A percentile compares a stretch with the other conserved stretches of the same genome.
phyloP scores from a whole-genome alignment of 2,797 vertebrate genomes.

The Poecile montanus region DNA sequence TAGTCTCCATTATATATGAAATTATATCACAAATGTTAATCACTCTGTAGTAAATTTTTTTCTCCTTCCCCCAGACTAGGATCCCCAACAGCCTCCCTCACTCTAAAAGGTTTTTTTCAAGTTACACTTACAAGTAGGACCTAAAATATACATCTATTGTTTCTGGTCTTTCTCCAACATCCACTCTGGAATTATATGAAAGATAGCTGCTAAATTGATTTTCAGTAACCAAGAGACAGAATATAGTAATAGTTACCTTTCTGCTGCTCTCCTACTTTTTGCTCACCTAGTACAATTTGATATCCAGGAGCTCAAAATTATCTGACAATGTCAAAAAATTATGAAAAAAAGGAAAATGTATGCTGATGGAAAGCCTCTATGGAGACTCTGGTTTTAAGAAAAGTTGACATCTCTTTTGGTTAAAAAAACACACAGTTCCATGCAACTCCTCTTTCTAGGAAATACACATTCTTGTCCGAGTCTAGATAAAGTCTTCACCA shows the following conservation, averaged over 20 bases:
- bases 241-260: not conserved
- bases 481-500: not conserved
- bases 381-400: not conserved
- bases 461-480: not conserved
- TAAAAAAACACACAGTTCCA: not conserved
- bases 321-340: not conserved
- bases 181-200: not conserved
- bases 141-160: not conserved
- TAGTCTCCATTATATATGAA: not conserved
- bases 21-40: not conserved
- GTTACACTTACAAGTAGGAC: not conserved
- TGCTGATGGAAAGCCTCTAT: not conserved
- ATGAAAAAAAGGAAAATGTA: not conserved
- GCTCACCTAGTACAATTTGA: not conserved
- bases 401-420: not conserved
- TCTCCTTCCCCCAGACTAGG: not conserved
- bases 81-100: not conserved
- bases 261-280: not conserved
- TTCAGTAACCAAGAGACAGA: not conserved
- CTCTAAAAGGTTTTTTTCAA: not conserved
- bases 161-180: not conserved
- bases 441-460: not conserved
- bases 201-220: not conserved
- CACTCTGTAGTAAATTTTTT: not conserved
- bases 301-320: not conserved